Percentiles rank a stretch among this genome's conserved stretches.
phyloP scores from a whole-genome alignment of 2,797 vertebrate genomes.

The Varecia variegata region DNA sequence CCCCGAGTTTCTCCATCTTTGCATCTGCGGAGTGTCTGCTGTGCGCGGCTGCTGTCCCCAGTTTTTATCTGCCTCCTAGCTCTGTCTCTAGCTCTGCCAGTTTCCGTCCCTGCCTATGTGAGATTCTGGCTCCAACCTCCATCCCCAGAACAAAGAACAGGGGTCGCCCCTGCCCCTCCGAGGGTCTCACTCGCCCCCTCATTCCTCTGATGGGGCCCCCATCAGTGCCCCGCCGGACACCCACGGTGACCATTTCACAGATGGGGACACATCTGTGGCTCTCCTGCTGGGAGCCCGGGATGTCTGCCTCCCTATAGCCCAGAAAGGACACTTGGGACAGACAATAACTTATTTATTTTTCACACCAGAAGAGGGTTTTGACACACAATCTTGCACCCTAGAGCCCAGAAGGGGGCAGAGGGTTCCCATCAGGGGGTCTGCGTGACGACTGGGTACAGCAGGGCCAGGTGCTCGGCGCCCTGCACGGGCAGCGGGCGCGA shows the following conservation, averaged over 20 bases:
- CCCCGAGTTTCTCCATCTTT: neutral
- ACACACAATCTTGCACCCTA: neutral
- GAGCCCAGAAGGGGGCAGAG: neutral
- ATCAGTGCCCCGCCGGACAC: fast-evolving
- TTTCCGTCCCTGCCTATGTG: neutral
- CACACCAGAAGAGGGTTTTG: neutral
- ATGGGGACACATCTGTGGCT: neutral
- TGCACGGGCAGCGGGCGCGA: slow-evolving; percentile 92
- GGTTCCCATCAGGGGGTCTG: slow-evolving; percentile 87
- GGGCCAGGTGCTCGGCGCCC: slow-evolving; percentile 91
- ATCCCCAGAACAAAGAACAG: neutral
- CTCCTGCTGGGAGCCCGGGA: fast-evolving
- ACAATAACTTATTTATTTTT: slow-evolving; percentile 35
- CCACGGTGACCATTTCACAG: too few species aligned
- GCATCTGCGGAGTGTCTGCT: fast-evolving
- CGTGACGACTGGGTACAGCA: slow-evolving; percentile 91
- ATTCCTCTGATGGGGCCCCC: neutral
- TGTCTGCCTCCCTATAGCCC: neutral
- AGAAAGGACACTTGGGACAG: neutral
- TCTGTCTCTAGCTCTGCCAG: too few species aligned
- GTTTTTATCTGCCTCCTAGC: too few species aligned
- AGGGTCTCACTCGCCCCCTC: neutral
- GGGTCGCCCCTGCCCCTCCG: neutral
- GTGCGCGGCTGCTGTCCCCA: too few species aligned
- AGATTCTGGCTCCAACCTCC: neutral